These are phyloP conservation scores for Phengaris alcon DNA, from an alignment of 2,888 invertebrate species.

Conservation along the genomic window DNA sequence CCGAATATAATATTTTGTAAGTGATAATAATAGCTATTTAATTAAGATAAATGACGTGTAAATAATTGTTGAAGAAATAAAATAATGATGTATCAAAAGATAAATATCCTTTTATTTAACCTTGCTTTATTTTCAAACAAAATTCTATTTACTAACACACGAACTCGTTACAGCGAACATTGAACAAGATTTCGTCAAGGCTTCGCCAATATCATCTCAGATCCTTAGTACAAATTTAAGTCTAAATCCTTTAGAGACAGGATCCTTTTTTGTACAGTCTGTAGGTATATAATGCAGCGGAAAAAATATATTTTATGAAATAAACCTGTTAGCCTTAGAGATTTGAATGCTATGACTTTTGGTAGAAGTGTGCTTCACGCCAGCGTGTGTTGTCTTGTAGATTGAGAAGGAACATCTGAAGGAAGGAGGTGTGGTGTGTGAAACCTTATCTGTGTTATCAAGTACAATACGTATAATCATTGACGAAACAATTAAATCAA, in stretches of 20 bases:
- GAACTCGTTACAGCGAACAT: background rate
- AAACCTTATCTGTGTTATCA: slow-evolving; percentile 44
- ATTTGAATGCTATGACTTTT: background rate
- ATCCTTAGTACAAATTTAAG: background rate
- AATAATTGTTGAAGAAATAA: slow-evolving; percentile 3
- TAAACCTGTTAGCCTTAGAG: slow-evolving; percentile 17
- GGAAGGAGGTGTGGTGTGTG: slow-evolving; percentile 29
- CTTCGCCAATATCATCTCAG: background rate
- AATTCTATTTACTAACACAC: background rate
- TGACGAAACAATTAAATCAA: slow-evolving; percentile 38
- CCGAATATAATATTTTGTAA: background rate
- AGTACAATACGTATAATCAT: slow-evolving; percentile 44
- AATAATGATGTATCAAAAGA: background rate
- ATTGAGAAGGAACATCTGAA: slow-evolving; percentile 12
- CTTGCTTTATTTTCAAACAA: background rate
- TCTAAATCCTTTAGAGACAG: background rate
- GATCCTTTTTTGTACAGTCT: background rate
- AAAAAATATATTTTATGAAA: slow-evolving; percentile 14
- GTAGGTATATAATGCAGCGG: background rate
- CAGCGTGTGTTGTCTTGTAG: background rate
- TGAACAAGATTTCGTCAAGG: too few relatives aligned
- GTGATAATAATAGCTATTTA: background rate
- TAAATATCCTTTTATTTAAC: background rate
- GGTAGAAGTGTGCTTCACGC: background rate
- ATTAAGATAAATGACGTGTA: background rate